phyloP scores from a whole-genome alignment of 2,113 vertebrate species.

The Rhineura floridana region DNA sequence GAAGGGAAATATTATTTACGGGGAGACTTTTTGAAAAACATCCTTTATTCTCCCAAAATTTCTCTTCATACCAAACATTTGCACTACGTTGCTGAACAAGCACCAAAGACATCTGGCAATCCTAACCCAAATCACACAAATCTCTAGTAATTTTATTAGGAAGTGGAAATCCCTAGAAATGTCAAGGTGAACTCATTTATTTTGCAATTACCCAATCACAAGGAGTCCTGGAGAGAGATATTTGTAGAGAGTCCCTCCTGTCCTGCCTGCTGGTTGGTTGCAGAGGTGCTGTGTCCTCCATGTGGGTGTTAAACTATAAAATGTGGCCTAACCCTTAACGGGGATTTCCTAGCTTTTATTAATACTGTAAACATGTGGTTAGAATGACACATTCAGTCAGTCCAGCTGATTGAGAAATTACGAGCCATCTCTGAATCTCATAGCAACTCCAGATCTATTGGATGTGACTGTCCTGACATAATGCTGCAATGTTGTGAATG shows the following conservation, averaged over 20 bases:
- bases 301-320: background rate
- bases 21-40: too few relatives aligned
- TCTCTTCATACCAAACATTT: background rate
- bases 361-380: background rate
- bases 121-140: rapidly evolving
- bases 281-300: background rate
- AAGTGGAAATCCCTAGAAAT: background rate
- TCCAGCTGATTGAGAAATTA: background rate
- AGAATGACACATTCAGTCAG: background rate
- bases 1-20: background rate
- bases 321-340: background rate
- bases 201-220: background rate
- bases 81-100: background rate
- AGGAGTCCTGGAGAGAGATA: background rate
- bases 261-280: rapidly evolving
- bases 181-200: background rate
- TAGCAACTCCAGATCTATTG: constrained; percentile 4
- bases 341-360: background rate
- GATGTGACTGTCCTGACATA: background rate
- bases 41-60: too few relatives aligned
- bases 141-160: background rate
- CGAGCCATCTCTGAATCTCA: background rate
- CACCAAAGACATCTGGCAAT: background rate
- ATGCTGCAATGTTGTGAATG: background rate
- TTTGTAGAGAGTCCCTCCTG: background rate